Evolutionary conservation across 2,113 vertebrate species (phyloP).

Genomic region (Columba janthina): DNA sequence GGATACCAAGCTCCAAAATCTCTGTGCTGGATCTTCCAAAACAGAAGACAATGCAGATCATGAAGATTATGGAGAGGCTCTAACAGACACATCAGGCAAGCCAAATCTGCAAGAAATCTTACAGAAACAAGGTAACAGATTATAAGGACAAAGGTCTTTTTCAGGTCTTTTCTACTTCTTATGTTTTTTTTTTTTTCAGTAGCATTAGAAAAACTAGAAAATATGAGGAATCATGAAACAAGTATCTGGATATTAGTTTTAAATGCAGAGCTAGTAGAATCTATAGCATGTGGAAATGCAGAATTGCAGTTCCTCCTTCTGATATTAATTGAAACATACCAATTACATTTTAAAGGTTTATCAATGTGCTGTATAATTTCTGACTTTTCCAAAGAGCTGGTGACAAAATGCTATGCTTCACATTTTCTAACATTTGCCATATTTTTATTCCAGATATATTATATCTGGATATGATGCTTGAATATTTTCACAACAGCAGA

Average conservation of each 20-base stretch:
- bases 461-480: neutral
- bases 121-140: slow-evolving; percentile 83
- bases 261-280: neutral
- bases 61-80: slow-evolving; percentile 70
- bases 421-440: neutral
- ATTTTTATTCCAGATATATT: neutral
- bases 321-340: neutral
- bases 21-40: slow-evolving; percentile 77
- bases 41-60: slow-evolving; percentile 72
- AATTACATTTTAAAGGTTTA: neutral
- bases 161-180: neutral
- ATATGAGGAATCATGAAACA: neutral
- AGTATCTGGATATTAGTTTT: neutral
- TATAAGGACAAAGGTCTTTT: slow-evolving; percentile 74
- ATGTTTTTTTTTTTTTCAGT: neutral
- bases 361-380: neutral
- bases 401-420: neutral
- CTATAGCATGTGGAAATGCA: neutral
- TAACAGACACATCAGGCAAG: slow-evolving; percentile 75
- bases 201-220: neutral
- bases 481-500: neutral
- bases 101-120: slow-evolving; percentile 88
- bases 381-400: neutral
- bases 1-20: slow-evolving; percentile 76
- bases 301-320: neutral